Base-by-base conservation (phyloP, 2,888 invertebrate genomes). In the Drosophila yooni region DNA sequence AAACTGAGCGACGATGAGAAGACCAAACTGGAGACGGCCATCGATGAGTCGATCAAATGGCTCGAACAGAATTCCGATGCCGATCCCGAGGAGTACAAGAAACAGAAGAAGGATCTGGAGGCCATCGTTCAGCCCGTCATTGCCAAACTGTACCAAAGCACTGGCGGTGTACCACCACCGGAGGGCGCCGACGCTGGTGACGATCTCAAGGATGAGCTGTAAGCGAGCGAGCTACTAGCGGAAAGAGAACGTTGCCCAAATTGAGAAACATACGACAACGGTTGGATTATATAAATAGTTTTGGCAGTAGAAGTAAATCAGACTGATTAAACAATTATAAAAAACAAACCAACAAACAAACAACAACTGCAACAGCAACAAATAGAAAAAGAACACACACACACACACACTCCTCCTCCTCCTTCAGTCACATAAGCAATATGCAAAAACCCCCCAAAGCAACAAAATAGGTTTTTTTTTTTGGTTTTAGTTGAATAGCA, bases 11-110 rank as follows among this genome's bases (percentile, higher is more conserved):
- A 97, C 31, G 97, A 97, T 0, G 99, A 99, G 84, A 99, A 99
- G 93, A 94, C 96, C 8, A 99, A 97, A 92, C 97, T 99, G 95
- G 98, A 99, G 92, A 96, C 97, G 88, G 98, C 97, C n/a, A 97
- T 99, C 81, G 98, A 99, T 71, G 98, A 98, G 85, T 96, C 98
- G 81, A 99, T 99, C 93, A 98, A 99, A 91, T 99, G 99, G 99
- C 94, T 99, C 78, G 99, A 99, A 93, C 96, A 97, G 83, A 99
- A 99, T 94, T 96, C 96, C 90, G 98, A 98, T 89, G 97, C 97
- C 0, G 98, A 98, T 73, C 95, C 96, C 0, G 98, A 98, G 87
- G 98, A 98, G 70, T 97, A 97, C 94, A 98, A 98, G 93, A 96
- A 96, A 91, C 98, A 99, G 93, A 99, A 97, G 96, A 99, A 99